Evolutionary conservation across 2,113 vertebrate species (phyloP), one percentile per base, ranked within the genome.

Genomic region (Dermatemys mawii): DNA sequence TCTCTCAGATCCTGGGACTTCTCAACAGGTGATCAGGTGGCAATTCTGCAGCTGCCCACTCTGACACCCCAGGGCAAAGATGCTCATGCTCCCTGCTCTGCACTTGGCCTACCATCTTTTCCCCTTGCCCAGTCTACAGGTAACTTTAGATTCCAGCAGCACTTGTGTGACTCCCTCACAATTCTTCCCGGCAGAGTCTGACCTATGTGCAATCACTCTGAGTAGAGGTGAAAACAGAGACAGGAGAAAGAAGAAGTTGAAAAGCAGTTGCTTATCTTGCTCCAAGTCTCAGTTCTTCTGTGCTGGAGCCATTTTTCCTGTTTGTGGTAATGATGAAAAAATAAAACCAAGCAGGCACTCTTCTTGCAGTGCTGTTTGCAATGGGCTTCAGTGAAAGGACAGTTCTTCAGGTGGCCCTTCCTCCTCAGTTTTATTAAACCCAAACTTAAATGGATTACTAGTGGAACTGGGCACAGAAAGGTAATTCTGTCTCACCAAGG

Each of bases 401-500:
- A 90, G 51, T 70, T 70, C 17, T 70, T 70, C 35, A 70, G 55
- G 13, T 32, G 63, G 60, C 38, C 88, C 49, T 63, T 53, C 49
- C 60, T 93, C 1, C 0, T 21, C 80, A 87, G 88, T 84, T 82
- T 96, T 81, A 16, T 84, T 57, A 85, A 96, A 79, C 7, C 79
- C 76, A 75, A 0, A 0, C 38, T 1, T 38, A 63, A 90, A 55
- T 16, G 86, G 51, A 90, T 55, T 90, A 63, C 0, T 19, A 86
- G 38, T 2, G 44, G 70, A 89, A 88, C 84, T 90, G 91, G 82
- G 76, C 91, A 91, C 76, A 41, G 27, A 76, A 88, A 90, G 84
- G 70, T 87, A 96, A 90, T 88, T 96, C 84, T 78, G 49, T 91
- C 93, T 85, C 70, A 38, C 17, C 38, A 70, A 91, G 93, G 92